Base-by-base conservation (phyloP, 2,113 vertebrate species). In the Maccullochella peelii region DNA sequence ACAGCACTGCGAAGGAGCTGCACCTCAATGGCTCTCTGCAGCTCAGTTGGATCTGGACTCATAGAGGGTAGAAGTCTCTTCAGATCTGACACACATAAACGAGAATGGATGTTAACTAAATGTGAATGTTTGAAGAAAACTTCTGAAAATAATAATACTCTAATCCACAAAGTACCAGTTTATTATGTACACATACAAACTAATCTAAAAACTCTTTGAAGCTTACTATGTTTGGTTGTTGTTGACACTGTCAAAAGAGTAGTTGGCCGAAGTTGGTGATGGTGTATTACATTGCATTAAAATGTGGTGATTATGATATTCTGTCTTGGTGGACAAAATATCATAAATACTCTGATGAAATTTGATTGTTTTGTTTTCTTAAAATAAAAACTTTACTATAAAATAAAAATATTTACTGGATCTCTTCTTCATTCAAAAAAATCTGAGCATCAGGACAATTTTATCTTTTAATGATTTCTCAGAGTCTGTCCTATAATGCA, bases 11-110 rank as follows among this genome's bases (percentile, higher is more conserved):
- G 96, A 65, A 99, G 92, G 66, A 99, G 95, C 91, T 99, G 98
- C 36, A 99, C 97, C 94, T 99, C 98, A 70, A 99, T 97, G 84
- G 98, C 97, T 91, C 99, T 98, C 91, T 99, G 98, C 89, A 99
- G 97, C 92, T 99, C 98, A 5, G 95, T 95, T 7, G 98, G 98
- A 92, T 99, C 98, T 66, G 98, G 98, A 91, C 98, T 99, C 77
- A 99, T 95, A 69, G 96, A 97, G 63, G 98, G 97, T 82, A 99
- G 96, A 9, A 99, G 96, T 73, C 97, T 96, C 94, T 99, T 99
- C 92, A 99, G 96, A 92, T 99, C 98, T 99, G 93, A 54, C 21
- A 74, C 18, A 61, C 0, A 59, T 14, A 20, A 50, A 52, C 4
- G 15, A 47, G 14, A 5, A 15, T 47, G 44, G 15, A 10, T 20